Base-by-base conservation (phyloP, 2,888 invertebrate species). In the Agapostemon virescens region DNA sequence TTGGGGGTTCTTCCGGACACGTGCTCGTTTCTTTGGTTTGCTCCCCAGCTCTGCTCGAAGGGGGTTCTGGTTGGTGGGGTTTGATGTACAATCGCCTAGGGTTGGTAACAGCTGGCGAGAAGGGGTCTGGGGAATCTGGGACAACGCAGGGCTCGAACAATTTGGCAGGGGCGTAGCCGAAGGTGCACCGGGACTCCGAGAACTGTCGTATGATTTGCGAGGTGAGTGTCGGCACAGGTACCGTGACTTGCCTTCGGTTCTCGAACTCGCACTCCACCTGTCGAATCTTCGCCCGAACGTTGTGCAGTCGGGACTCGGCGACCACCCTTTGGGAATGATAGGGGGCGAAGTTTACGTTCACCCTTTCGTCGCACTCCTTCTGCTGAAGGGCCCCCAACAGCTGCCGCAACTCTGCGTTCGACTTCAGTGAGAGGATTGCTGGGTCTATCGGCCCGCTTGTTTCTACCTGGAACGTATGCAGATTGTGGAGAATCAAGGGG, bases 191-290 rank as follows among this genome's bases (percentile, higher is more conserved):
- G 13, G 81, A 64, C 2, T 74, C 82, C 17, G 86, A 33, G 63
- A 84, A 85, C 45, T 86, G 85, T n/a, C 77, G 82, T 9, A 86
- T 52, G 36, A 82, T 42, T 0, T 79, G 66, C 11, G 83, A 68
- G 1, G 85, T 74, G 30, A 84, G 33, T 0, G 86, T 74, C 11
- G 80, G 77, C 1, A 58, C 15, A 0, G 88, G 86, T 0, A 78
- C 9, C 11, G 64, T 38, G 11, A 38, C 20, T 66, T 77, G 33
- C 58, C 90, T 85, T 55, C 90, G 83, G 52, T 88, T 85, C 2
- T 90, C 88, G 75, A 89, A 89, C 69, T 92, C 92, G 0, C 69
- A 69, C 72, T 92, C 92, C 38, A 92, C 84, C 69, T 92, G 92
- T 0, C 70, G 70, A 13, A 92, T 91, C 77, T 92, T 92, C n/a